These are phyloP conservation scores for Stegophylla sp. DNA, from an alignment of 2,888 invertebrate species.

Conservation along the genomic window DNA sequence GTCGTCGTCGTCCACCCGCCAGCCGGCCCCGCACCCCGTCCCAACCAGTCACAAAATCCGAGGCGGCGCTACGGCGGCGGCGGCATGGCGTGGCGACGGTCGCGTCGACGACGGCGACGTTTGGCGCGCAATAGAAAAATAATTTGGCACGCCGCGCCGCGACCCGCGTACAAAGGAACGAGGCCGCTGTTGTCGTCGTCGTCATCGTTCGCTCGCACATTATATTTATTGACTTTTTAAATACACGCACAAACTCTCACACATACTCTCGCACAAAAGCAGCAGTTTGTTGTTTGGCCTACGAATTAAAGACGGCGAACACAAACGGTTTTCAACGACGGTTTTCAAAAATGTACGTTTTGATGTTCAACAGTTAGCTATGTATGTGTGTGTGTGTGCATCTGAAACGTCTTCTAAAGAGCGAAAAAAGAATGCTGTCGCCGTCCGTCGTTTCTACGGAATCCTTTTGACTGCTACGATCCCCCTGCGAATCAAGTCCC, in stretches of 20 bases:
- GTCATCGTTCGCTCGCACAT: slow-evolving; percentile 1
- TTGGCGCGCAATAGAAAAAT: slow-evolving; percentile 32
- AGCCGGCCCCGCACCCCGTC: neutral
- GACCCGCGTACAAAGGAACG: neutral
- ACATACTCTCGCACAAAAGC: neutral
- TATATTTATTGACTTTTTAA: slow-evolving; percentile 19
- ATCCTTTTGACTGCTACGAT: too few species aligned
- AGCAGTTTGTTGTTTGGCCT: neutral
- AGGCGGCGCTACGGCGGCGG: neutral
- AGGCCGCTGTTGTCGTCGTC: neutral
- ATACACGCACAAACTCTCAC: neutral
- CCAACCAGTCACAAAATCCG: too few species aligned
- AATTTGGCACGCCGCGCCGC: slow-evolving; percentile 7
- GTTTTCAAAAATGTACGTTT: too few species aligned
- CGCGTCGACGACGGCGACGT: neutral
- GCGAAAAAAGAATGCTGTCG: too few species aligned
- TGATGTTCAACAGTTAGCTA: too few species aligned
- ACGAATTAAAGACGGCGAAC: neutral
- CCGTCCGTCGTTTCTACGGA: too few species aligned
- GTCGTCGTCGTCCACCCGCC: neutral
- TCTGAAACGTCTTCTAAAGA: too few species aligned
- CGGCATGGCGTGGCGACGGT: neutral
- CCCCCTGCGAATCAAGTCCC: neutral
- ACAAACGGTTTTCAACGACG: neutral
- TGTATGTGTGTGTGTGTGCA: too few species aligned